A percentile compares a stretch with the other conserved stretches of the same genome.
phyloP scores from a whole-genome alignment of 2,888 invertebrate species.

The Drosophila limbata region DNA sequence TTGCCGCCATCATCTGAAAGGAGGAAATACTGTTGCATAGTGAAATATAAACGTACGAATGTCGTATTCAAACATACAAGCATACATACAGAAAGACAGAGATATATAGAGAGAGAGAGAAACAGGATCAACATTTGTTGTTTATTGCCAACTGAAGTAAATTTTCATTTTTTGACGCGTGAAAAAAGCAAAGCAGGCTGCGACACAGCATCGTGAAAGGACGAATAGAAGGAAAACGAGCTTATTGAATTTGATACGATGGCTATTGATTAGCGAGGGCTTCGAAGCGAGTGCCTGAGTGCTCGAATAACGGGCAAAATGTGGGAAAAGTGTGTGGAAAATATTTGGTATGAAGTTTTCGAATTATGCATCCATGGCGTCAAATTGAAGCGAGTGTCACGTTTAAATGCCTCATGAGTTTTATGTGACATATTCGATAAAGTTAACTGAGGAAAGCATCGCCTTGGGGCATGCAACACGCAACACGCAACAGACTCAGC shows the following conservation, averaged over 20 bases:
- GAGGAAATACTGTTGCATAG: conserved; percentile 33
- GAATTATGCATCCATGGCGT: conserved; percentile 39
- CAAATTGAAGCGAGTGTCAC: conserved; percentile 45
- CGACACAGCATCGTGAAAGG: conserved; percentile 3
- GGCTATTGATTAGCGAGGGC: conserved; percentile 46
- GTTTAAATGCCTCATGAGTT: conserved; percentile 60
- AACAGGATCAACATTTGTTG: conserved; percentile 66
- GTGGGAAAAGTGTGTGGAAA: conserved; percentile 31
- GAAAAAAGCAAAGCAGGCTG: conserved; percentile 40
- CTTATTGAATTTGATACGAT: conserved; percentile 72
- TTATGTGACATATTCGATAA: conserved; percentile 61
- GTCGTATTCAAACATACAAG: conserved; percentile 1
- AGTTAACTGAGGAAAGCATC: conserved; percentile 50
- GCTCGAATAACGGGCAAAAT: conserved; percentile 25
- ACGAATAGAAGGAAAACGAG: neutral
- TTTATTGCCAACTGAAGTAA: conserved; percentile 73
- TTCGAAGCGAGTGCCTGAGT: conserved; percentile 15
- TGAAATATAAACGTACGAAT: conserved; percentile 37
- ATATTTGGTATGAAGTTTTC: conserved; percentile 41
- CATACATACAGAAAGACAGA: neutral
- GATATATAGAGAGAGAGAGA: conserved; percentile 1
- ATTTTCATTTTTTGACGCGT: conserved; percentile 72
- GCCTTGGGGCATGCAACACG: conserved; percentile 13
- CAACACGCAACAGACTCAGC: neutral
- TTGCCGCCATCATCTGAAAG: conserved; percentile 3